Base-by-base conservation (phyloP, 2,888 invertebrate species). In the Nasonia oneida region DNA sequence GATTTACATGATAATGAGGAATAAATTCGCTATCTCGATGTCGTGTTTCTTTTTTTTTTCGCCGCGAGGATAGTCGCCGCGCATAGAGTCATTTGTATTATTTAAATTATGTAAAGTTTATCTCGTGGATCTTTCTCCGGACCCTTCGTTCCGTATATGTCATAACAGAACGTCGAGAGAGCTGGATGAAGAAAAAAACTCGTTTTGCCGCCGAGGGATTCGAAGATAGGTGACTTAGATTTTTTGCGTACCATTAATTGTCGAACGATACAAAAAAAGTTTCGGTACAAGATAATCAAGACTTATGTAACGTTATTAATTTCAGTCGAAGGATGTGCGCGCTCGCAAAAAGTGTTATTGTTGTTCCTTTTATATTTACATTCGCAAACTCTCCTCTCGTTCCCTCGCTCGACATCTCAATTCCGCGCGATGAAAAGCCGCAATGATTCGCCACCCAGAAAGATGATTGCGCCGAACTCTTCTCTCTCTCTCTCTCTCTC, bases 381-480 rank as follows among this genome's bases (percentile, higher is more conserved):
- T 77, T 67, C 12, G 47, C 12, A 47, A 42, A 42, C 42, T 42
- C 42, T 12, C 42, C 1, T 2, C 1, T 6, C 14, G 61, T 23
- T 23, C 37, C 37, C 37, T 37, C 37, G 37, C 39, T 81, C 87
- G 90, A 92, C 92, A 92, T 92, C 93, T 92, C 92, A 92, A 93
- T 93, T 91, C 89, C 90, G 33, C 90, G 90, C 90, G 91, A 77
- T 85, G 81, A 86, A 91, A 92, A 91, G 91, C 90, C 88, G 90
- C 89, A 91, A 92, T 92, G 92, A 92, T 91, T 90, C 91, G 91
- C 92, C 91, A 92, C 91, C 91, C 92, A 92, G 92, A 90, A 90
- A 88, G 91, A 91, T 91, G 91, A 93, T 87, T 87, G 77, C 82
- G 37, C 23, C 47, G 91, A 91, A 90, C 89, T 87, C 29, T 29